Conservation (phyloP, 2,113 vertebrate genomes). For the Pseudorectes ferrugineus region DNA sequence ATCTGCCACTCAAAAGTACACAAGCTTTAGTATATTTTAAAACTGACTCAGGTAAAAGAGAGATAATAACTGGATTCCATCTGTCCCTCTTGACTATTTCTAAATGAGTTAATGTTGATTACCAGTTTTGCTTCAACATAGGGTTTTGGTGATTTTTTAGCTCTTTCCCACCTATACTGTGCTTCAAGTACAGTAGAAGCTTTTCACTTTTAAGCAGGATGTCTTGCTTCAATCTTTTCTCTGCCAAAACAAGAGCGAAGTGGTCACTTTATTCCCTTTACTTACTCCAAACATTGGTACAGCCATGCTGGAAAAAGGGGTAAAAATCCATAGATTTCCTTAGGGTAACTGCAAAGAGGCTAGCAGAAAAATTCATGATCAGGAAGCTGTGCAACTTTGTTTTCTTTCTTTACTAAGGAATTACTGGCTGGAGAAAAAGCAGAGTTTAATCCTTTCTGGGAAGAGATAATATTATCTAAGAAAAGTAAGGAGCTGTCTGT, state of each 20-base stretch:
- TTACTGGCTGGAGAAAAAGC: not conserved
- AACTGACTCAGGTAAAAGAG: not conserved
- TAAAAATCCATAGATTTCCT: not conserved
- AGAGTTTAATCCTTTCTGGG: not conserved
- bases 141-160: not conserved
- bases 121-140: not conserved
- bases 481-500: not conserved
- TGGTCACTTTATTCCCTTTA: not conserved
- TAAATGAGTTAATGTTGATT: not conserved
- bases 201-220: not conserved
- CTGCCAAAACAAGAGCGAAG: not conserved
- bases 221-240: not conserved
- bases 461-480: not conserved
- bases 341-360: not conserved
- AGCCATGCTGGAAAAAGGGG: not conserved
- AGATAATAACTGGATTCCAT: not conserved
- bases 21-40: not conserved
- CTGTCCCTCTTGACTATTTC: not conserved
- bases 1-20: slow-evolving; percentile 54
- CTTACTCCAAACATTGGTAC: not conserved
- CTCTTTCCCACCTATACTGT: not conserved
- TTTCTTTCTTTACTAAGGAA: not conserved
- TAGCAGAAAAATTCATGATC: not conserved
- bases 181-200: not conserved
- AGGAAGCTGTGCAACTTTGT: not conserved